phyloP scores from a whole-genome alignment of 2,113 vertebrate species.

The Elaphurus davidianus region DNA sequence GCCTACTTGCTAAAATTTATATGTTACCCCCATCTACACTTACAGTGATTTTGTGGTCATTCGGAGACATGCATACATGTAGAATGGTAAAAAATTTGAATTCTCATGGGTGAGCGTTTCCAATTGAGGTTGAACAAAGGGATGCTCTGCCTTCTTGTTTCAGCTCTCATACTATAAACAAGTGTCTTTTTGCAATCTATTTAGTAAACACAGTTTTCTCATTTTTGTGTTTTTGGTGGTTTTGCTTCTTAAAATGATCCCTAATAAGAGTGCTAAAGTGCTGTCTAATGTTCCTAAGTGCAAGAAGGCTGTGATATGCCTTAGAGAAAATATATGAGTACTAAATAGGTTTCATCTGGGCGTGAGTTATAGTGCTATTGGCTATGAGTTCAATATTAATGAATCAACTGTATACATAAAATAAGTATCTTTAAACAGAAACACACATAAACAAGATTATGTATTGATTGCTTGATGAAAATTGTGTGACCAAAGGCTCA shows the following conservation, averaged over 20 bases:
- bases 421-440: not conserved
- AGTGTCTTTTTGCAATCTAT: not conserved
- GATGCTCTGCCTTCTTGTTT: not conserved
- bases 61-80: not conserved
- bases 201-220: not conserved
- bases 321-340: not conserved
- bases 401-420: not conserved
- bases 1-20: not conserved
- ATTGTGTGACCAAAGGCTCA: not conserved
- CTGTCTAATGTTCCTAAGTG: not conserved
- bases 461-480: not conserved
- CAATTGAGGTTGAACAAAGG: not conserved
- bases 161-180: not conserved
- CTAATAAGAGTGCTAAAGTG: not conserved
- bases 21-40: not conserved
- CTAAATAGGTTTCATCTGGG: not conserved
- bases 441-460: not conserved
- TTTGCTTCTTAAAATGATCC: not conserved
- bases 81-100: not conserved
- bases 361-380: not conserved
- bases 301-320: not conserved
- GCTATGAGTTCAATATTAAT: not conserved
- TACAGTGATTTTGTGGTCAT: not conserved
- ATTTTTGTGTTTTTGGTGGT: not conserved
- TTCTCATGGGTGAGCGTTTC: not conserved